Evolutionary conservation across 92 coral and sea anemone species (phyloP).

Genomic region (Metridium senile): DNA sequence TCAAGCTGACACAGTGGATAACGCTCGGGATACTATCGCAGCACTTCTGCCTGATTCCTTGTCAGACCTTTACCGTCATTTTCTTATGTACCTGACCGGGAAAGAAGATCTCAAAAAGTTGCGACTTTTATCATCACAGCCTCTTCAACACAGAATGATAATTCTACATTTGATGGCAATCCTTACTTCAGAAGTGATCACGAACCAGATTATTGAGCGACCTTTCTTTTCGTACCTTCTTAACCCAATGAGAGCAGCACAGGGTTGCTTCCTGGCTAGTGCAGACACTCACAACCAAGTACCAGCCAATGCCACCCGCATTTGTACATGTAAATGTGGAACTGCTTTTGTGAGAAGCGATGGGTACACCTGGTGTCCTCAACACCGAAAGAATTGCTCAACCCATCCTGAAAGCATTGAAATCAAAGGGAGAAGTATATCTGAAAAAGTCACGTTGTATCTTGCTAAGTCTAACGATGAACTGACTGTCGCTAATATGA

Average conservation of each 20-base stretch:
- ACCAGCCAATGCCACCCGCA: neutral
- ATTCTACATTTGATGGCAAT: slow-evolving; percentile 67
- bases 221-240: slow-evolving; percentile 39
- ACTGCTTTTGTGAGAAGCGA: slow-evolving; percentile 24
- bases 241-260: slow-evolving; percentile 20
- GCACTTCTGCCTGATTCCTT: slow-evolving; percentile 32
- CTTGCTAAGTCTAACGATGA: slow-evolving; percentile 7
- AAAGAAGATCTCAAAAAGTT: slow-evolving; percentile 63
- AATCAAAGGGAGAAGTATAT: neutral
- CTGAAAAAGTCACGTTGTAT: slow-evolving; percentile 8
- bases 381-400: slow-evolving; percentile 12
- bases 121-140: too few relatives aligned
- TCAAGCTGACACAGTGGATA: slow-evolving; percentile 54
- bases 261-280: slow-evolving; percentile 16
- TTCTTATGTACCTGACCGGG: slow-evolving; percentile 62
- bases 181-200: slow-evolving; percentile 37
- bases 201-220: neutral
- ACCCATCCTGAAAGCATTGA: neutral
- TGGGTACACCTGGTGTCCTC: slow-evolving; percentile 4
- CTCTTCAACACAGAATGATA: slow-evolving; percentile 47
- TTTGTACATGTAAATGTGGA: slow-evolving; percentile 28
- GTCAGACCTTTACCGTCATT: slow-evolving; percentile 29
- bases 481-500: slow-evolving; percentile 35
- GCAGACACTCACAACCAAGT: neutral
- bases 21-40: slow-evolving; percentile 48